Base-by-base conservation (phyloP, 1,140 invertebrate genomes). In the Ceratitis capitata region DNA sequence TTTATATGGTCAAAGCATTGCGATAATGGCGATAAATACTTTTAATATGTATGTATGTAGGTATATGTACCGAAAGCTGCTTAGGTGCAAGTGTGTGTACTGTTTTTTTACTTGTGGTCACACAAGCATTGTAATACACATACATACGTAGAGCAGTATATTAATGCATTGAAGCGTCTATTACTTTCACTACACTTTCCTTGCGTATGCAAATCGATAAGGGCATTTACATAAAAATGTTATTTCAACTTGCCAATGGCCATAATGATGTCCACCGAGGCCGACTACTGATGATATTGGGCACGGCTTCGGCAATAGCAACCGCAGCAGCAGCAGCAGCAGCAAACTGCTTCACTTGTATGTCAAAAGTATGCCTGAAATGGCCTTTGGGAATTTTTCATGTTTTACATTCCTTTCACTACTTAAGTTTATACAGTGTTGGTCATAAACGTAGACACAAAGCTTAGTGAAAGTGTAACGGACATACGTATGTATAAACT, bases 141-240 rank as follows among this genome's bases (percentile, higher is more conserved):
- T 29, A 61, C 26, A 12, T 56, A 64, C 58, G 23, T 35, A 23
- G 26, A 29, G 3, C 6, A 12, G 39, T 45, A 23, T 78, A 23
- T 78, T 78, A 78, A 78, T 23, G n/a, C 14, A 78, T n/a, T 78
- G 69, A 78, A 78, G 39, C 39, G 69, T n/a, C 69, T 78, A 78
- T 78, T 78, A 78, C 69, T 42, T 78, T 78, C 69, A 78, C 69
- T 42, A 45, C 39, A 78, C 39, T 45, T n/a, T n/a, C 23, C 39
- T 19, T 45, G 69, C 32, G 69, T 47, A 78, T 78, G 42, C n/a
- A 78, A 78, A 78, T 78, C 69, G 69, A 78, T 78, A 78, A 78
- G 7, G 39, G 23, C 23, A 78, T 78, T 78, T 78, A 78, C 35
- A 78, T 78, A 78, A 78, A 78, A 78, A 78, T 42, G 69, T 78